Evolutionary conservation across 2,888 invertebrate species (phyloP).

Genomic region (Agrotis ipsilon): DNA sequence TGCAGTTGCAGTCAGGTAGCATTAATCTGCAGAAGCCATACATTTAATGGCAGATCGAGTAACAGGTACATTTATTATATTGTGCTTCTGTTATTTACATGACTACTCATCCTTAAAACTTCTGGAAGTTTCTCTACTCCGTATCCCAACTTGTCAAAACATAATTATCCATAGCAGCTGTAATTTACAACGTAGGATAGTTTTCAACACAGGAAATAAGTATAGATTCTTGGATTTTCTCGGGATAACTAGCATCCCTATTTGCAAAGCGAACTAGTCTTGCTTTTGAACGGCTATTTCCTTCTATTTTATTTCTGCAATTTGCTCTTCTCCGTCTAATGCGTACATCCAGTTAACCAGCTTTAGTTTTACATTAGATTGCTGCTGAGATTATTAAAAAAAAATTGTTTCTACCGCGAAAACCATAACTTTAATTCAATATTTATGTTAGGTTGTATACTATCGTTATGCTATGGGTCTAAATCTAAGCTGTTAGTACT

Average conservation of each 20-base stretch:
- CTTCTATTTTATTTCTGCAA: slow-evolving; percentile 37
- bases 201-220: background rate
- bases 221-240: slow-evolving; percentile 15
- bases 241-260: slow-evolving; percentile 23
- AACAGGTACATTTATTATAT: slow-evolving; percentile 34
- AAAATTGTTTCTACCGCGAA: slow-evolving; percentile 28
- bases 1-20: slow-evolving; percentile 14
- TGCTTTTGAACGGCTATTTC: slow-evolving; percentile 17
- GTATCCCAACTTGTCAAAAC: background rate
- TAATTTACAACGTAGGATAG: background rate
- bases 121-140: background rate
- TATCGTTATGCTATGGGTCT: slow-evolving; percentile 43
- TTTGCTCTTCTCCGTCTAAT: slow-evolving; percentile 24
- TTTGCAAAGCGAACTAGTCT: slow-evolving; percentile 10
- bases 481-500: slow-evolving; percentile 57
- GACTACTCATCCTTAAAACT: background rate
- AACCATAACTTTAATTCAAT: slow-evolving; percentile 39
- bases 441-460: slow-evolving; percentile 50
- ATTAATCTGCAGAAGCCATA: slow-evolving; percentile 25
- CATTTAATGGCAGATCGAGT: slow-evolving; percentile 27
- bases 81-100: slow-evolving; percentile 33
- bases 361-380: slow-evolving; percentile 8
- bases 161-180: too few relatives aligned
- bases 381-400: slow-evolving; percentile 20
- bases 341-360: slow-evolving; percentile 2